Percentiles rank a stretch among this genome's conserved stretches.
Evolutionary conservation across 1,140 invertebrate genomes (phyloP).

Genomic region (Notospermus geniculatus): DNA sequence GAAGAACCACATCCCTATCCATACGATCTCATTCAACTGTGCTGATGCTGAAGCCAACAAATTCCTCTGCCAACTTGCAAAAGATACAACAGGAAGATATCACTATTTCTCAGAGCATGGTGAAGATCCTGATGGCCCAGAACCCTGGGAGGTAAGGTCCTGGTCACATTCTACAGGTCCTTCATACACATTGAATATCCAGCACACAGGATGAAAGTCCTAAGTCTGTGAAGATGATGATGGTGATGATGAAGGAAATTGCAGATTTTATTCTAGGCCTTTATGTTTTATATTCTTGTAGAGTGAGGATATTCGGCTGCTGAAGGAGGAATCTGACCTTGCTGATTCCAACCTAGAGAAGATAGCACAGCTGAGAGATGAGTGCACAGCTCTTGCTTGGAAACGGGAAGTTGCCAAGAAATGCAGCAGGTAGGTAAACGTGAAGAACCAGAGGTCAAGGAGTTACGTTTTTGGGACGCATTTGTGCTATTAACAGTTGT

Average conservation of each 20-base stretch:
- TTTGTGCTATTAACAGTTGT: too few relatives aligned
- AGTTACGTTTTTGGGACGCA: too few relatives aligned
- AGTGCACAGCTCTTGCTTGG: conserved; percentile 47
- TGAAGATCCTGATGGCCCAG: conserved; percentile 37
- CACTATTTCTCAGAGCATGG: conserved; percentile 52
- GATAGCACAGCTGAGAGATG: conserved; percentile 48
- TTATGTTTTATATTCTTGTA: conserved; percentile 22
- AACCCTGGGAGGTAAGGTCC: conserved; percentile 53
- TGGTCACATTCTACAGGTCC: too few relatives aligned
- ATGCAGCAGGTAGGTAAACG: conserved; percentile 13
- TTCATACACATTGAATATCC: too few relatives aligned
- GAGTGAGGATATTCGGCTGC: conserved; percentile 53
- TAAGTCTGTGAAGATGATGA: too few relatives aligned
- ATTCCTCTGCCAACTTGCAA: conserved; percentile 51
- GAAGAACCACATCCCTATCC: conserved; percentile 49
- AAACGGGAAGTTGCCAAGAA: conserved; percentile 33
- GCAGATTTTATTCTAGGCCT: too few relatives aligned
- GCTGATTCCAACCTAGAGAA: conserved; percentile 45
- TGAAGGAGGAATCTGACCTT: conserved; percentile 45
- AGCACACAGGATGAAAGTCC: too few relatives aligned
- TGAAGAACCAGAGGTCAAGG: too few relatives aligned
- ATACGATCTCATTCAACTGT: conserved; percentile 57
- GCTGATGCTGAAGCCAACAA: conserved; percentile 54
- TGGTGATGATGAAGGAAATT: too few relatives aligned
- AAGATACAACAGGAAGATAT: conserved; percentile 50